Evolutionary conservation across 2,888 invertebrate species (phyloP).

Genomic region (Phytoseiulus persimilis): DNA sequence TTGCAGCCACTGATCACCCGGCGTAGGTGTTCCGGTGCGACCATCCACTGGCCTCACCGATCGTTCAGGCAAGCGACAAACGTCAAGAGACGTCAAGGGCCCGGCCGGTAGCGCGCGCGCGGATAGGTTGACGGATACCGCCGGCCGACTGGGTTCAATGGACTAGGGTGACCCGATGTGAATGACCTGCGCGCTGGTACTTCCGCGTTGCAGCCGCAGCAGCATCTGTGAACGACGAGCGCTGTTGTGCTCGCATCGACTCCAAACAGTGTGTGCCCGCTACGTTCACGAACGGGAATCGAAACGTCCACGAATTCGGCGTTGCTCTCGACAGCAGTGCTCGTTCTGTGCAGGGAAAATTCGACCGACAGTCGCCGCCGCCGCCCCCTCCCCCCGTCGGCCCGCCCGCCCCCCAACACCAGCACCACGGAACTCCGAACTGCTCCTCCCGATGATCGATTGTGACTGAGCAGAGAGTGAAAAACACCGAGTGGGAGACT

Average conservation of each 20-base stretch:
- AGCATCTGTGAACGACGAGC: conserved; percentile 32
- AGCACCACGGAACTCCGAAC: not conserved
- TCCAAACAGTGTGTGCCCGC: conserved; percentile 5
- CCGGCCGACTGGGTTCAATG: conserved; percentile 32
- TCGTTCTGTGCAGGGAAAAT: not conserved
- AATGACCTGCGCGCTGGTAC: conserved; percentile 38
- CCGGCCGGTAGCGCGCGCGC: not conserved
- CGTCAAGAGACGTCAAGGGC: not conserved
- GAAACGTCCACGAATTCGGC: not conserved
- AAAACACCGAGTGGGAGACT: not conserved
- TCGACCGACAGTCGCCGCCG: not conserved
- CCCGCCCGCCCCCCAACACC: not conserved
- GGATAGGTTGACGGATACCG: not conserved
- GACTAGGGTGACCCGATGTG: conserved; percentile 38
- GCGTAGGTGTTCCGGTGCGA: not conserved
- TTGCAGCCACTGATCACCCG: not conserved
- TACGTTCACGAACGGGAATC: not conserved
- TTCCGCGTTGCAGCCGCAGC: conserved; percentile 37
- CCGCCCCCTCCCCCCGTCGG: not conserved
- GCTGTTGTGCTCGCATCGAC: conserved; percentile 5
- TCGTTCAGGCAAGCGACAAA: not conserved
- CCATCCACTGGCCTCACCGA: not conserved
- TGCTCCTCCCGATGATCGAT: not conserved
- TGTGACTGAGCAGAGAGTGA: not conserved
- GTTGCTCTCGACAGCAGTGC: not conserved